Conservation (phyloP, 53 echinoderm and acorn worm genomes). For the Temnopleurus reevesii region DNA sequence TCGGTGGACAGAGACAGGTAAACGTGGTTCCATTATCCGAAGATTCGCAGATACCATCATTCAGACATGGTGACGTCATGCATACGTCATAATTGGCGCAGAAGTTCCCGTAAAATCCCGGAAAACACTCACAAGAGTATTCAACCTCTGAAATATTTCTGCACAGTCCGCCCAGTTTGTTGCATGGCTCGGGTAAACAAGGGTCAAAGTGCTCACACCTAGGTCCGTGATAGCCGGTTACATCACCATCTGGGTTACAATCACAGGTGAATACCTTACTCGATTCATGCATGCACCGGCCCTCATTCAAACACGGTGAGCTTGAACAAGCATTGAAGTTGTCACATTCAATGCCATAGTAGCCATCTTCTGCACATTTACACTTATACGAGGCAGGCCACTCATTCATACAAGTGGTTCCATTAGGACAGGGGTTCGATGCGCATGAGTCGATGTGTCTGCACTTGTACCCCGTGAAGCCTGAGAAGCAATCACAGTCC, state of each 20-base stretch:
- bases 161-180: constrained; percentile 40
- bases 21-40: constrained; percentile 54
- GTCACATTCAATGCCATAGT: constrained; percentile 65
- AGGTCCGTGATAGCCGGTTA: constrained; percentile 75
- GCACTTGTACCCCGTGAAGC: constrained; percentile 66
- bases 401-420: constrained; percentile 61
- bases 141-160: constrained; percentile 16
- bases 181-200: constrained; percentile 49
- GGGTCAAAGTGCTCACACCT: constrained; percentile 63
- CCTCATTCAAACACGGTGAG: constrained; percentile 73
- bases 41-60: constrained; percentile 62
- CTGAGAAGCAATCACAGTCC: constrained; percentile 65
- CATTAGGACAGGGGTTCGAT: constrained; percentile 59
- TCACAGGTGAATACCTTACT: constrained; percentile 59
- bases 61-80: constrained; percentile 66
- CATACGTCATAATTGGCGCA: constrained; percentile 76
- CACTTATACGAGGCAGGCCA: constrained; percentile 64
- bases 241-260: constrained; percentile 48
- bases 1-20: constrained; percentile 63
- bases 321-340: constrained; percentile 67
- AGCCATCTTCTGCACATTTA: constrained; percentile 58
- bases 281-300: constrained; percentile 48
- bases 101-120: constrained; percentile 58
- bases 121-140: constrained; percentile 68
- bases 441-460: constrained; percentile 64